phyloP scores from a whole-genome alignment of 2,797 vertebrate genomes.

The Sebastes ruberrimus region DNA sequence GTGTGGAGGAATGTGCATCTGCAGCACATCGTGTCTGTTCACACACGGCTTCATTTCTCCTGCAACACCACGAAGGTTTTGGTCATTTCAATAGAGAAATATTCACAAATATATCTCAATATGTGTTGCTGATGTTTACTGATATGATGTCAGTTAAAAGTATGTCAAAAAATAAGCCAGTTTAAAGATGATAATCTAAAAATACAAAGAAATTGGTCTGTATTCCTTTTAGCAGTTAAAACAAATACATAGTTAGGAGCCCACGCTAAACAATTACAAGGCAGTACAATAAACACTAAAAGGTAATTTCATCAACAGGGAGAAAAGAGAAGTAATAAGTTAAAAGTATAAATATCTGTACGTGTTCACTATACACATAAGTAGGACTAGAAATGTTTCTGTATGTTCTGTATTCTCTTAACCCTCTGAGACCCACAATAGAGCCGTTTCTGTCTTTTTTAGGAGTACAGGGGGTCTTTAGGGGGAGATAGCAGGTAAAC shows the following conservation, averaged over 20 bases:
- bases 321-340: neutral
- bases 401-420: too few relatives aligned
- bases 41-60: constrained; percentile 14
- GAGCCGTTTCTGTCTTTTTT: too few relatives aligned
- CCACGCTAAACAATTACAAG: neutral
- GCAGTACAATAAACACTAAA: neutral
- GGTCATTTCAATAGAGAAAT: neutral
- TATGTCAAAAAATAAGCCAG: neutral
- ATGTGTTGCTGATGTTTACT: neutral
- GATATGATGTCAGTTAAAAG: neutral
- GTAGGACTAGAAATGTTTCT: too few relatives aligned
- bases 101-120: neutral
- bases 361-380: too few relatives aligned
- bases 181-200: neutral
- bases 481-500: too few relatives aligned
- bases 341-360: too few relatives aligned
- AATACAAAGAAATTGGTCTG: neutral
- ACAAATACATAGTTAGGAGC: neutral
- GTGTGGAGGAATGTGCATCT: constrained; percentile 74
- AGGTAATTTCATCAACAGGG: neutral
- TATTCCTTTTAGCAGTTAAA: neutral
- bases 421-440: too few relatives aligned
- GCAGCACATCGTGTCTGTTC: constrained; percentile 55
- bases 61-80: neutral
- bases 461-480: too few relatives aligned